Conservation (phyloP, 2,888 invertebrate species). For the Oligia latruncula region DNA sequence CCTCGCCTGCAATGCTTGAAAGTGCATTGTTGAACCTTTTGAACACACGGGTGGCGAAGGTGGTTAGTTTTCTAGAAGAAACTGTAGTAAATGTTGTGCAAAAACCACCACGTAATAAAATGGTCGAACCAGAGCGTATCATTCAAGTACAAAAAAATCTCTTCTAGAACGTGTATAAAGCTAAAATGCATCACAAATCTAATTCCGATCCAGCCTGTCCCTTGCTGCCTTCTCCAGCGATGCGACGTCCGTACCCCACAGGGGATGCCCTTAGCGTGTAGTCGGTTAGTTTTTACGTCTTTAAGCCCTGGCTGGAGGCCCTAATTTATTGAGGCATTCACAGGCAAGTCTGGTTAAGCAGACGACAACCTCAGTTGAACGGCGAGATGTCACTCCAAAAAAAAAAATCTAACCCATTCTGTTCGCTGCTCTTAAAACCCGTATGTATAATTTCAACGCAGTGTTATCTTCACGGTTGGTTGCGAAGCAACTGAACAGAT, state of each 20-base stretch:
- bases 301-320: too few species aligned
- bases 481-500: conserved; percentile 51
- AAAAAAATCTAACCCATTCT: background rate
- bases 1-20: conserved; percentile 34
- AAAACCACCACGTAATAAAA: background rate
- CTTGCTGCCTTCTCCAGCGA: too few species aligned
- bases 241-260: too few species aligned
- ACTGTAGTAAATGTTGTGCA: background rate
- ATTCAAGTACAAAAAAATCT: background rate
- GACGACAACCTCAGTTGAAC: too few species aligned
- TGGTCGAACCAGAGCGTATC: background rate
- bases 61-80: background rate
- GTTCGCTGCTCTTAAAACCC: background rate
- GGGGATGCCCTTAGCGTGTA: too few species aligned
- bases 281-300: too few species aligned
- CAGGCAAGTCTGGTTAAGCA: too few species aligned
- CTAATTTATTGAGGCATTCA: too few species aligned
- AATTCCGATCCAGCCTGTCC: too few species aligned
- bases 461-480: conserved; percentile 41
- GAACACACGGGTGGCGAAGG: background rate
- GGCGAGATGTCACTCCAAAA: too few species aligned
- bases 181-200: background rate
- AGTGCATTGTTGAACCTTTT: conserved; percentile 51
- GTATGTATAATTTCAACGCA: conserved; percentile 21
- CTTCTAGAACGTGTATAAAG: background rate